Percentiles rank a stretch among this genome's conserved stretches.
Conservation (phyloP, 2,113 vertebrate species). For the Mesitornis unicolor region DNA sequence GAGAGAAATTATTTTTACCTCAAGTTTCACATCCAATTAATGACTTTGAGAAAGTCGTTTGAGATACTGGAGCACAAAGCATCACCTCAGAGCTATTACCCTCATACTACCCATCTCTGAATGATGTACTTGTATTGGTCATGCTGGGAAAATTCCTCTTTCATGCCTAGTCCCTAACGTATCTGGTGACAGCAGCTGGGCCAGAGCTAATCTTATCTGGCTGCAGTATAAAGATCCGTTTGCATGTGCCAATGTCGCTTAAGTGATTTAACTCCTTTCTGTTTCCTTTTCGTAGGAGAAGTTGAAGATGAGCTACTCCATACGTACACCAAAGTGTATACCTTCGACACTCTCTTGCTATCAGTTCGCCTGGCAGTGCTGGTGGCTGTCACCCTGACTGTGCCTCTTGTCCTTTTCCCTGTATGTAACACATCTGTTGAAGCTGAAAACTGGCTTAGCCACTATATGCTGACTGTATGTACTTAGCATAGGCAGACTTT, state of each 20-base stretch:
- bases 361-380: slow-evolving; percentile 93
- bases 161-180: neutral
- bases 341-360: slow-evolving; percentile 85
- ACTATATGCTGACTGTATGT: rapidly evolving
- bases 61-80: neutral
- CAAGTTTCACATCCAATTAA: neutral
- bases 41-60: neutral
- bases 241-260: neutral
- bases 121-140: neutral
- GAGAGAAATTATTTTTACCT: neutral
- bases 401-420: slow-evolving; percentile 95
- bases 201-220: neutral
- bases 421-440: slow-evolving; percentile 77
- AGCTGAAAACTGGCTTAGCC: neutral
- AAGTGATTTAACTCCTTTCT: neutral
- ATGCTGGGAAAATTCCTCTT: neutral
- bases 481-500: neutral
- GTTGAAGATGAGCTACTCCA: slow-evolving; percentile 95
- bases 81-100: neutral
- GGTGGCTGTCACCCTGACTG: slow-evolving; percentile 91
- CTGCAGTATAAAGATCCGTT: neutral
- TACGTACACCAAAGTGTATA: slow-evolving; percentile 92
- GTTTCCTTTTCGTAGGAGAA: slow-evolving; percentile 73
- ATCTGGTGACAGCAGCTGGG: neutral
- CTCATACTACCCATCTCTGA: neutral